Percentiles rank a stretch among this genome's conserved stretches.
Conservation (phyloP, 1,140 invertebrate species). For the Myzus persicae region DNA sequence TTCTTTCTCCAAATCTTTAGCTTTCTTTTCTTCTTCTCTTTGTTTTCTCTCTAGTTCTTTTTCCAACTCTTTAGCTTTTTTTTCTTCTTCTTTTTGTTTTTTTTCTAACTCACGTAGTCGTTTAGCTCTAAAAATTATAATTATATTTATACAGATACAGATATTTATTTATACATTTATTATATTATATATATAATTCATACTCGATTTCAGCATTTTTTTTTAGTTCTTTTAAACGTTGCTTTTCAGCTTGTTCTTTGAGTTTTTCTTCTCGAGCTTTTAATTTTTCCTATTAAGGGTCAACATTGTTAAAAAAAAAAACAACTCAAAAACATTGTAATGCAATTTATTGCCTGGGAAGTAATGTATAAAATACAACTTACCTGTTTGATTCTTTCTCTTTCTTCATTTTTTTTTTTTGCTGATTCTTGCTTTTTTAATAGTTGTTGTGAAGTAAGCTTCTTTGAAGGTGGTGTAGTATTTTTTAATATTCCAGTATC, state of each 20-base stretch:
- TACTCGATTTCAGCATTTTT: slow-evolving; percentile 45
- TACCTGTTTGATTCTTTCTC: slow-evolving; percentile 61
- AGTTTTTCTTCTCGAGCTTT: slow-evolving; percentile 44
- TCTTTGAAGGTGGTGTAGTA: slow-evolving; percentile 32
- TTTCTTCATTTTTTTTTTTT: slow-evolving; percentile 64
- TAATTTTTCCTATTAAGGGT: slow-evolving; percentile 43
- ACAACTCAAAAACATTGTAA: neutral
- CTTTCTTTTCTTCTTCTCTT: slow-evolving; percentile 64
- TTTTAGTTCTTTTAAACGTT: slow-evolving; percentile 47
- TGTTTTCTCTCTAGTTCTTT: slow-evolving; percentile 66
- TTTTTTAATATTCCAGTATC: neutral
- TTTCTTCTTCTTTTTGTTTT: slow-evolving; percentile 62
- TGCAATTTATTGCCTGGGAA: neutral
- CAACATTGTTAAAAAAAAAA: neutral
- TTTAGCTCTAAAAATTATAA: slow-evolving; percentile 54
- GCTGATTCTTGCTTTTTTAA: slow-evolving; percentile 67
- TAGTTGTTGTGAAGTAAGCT: slow-evolving; percentile 62
- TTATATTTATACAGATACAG: neutral
- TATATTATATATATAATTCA: neutral
- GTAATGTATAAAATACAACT: neutral
- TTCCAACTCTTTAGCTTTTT: slow-evolving; percentile 69
- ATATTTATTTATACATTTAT: neutral
- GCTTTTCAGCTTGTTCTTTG: slow-evolving; percentile 29
- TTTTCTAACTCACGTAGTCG: slow-evolving; percentile 60
- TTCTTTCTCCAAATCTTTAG: slow-evolving; percentile 51